Percentiles rank a stretch among this genome's conserved stretches.
phyloP scores from a whole-genome alignment of 2,113 vertebrate species.

The Tapirus terrestris region DNA sequence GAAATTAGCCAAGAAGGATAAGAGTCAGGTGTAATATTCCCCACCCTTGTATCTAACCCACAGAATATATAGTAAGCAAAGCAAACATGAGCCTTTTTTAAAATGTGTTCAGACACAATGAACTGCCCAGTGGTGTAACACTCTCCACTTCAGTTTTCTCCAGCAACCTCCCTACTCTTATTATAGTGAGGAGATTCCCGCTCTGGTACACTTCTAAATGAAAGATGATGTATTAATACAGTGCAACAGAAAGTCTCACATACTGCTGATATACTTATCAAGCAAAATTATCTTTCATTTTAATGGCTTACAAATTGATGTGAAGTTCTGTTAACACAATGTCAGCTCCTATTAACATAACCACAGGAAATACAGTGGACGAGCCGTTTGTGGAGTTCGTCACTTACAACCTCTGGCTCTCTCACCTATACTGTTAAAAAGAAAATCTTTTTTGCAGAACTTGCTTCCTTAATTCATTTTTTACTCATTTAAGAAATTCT shows the following conservation, averaged over 20 bases:
- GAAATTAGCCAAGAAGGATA: neutral
- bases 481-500: neutral
- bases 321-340: neutral
- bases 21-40: neutral
- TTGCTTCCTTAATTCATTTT: neutral
- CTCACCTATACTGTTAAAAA: neutral
- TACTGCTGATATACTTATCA: neutral
- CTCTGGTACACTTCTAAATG: neutral
- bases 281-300: neutral
- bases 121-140: neutral
- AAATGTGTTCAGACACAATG: neutral
- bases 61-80: neutral
- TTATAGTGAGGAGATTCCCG: neutral
- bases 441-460: neutral
- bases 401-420: too few relatives aligned
- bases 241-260: neutral
- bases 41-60: neutral
- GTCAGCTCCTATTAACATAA: neutral
- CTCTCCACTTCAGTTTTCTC: neutral
- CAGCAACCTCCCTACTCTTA: neutral
- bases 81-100: neutral
- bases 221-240: neutral
- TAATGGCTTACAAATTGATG: neutral
- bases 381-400: neutral
- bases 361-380: fast-evolving